phyloP scores from a whole-genome alignment of 2,113 vertebrate genomes.

The Gymnocephalus cernua region DNA sequence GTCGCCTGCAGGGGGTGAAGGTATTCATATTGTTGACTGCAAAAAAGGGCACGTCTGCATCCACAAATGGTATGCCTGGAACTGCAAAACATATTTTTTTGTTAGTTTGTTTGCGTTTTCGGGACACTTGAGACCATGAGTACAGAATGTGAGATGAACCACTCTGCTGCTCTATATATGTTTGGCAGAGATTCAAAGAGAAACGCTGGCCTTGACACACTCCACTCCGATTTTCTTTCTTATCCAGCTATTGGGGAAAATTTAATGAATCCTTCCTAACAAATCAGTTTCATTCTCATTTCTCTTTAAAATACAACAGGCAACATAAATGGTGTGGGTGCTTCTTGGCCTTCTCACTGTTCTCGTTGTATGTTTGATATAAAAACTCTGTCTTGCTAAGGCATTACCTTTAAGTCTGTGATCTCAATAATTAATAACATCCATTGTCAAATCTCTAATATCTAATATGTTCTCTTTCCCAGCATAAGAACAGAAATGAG shows the following conservation, averaged over 20 bases:
- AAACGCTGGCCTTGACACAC: neutral
- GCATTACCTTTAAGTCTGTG: neutral
- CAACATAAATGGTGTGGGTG: neutral
- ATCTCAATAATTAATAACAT: neutral
- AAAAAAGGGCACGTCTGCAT: slow-evolving; percentile 3
- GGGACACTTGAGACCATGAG: neutral
- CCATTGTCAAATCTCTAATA: neutral
- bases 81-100: neutral
- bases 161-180: neutral
- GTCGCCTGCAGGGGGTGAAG: slow-evolving; percentile 20
- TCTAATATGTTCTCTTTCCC: slow-evolving; percentile 16
- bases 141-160: slow-evolving; percentile 24
- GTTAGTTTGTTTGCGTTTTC: neutral
- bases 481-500: slow-evolving; percentile 92
- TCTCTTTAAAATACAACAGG: neutral
- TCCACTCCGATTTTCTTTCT: slow-evolving; percentile 23
- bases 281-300: slow-evolving; percentile 2
- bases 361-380: neutral
- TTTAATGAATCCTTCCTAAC: slow-evolving; percentile 22
- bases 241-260: slow-evolving; percentile 27
- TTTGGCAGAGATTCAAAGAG: slow-evolving; percentile 2
- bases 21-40: slow-evolving; percentile 17
- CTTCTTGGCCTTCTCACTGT: neutral
- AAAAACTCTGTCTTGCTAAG: neutral
- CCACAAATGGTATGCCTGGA: neutral